phyloP scores from a whole-genome alignment of 1,140 invertebrate species.

The Papilio machaon region DNA sequence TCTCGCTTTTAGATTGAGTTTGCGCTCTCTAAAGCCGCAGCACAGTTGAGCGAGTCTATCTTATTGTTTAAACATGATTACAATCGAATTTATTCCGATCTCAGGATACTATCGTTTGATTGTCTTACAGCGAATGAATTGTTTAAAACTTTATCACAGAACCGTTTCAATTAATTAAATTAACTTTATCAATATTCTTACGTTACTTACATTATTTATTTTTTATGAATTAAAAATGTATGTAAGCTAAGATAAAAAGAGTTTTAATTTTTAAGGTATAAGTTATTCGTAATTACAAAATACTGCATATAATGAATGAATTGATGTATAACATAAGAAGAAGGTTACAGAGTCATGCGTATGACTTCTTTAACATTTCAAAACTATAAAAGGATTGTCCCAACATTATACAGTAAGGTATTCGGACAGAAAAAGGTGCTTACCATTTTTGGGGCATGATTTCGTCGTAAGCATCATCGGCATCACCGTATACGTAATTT shows the following conservation, averaged over 20 bases:
- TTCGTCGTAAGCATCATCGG: background rate
- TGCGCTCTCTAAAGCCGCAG: conserved; percentile 1
- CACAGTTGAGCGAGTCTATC: conserved; percentile 4
- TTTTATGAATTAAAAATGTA: too few species aligned
- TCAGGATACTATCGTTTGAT: background rate
- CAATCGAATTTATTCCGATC: conserved; percentile 1
- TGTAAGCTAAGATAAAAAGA: too few species aligned
- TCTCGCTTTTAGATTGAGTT: conserved; percentile 29
- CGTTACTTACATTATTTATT: too few species aligned
- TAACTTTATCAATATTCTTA: background rate
- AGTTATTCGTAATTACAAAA: too few species aligned
- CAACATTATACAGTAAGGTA: conserved; percentile 14
- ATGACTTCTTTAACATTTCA: background rate
- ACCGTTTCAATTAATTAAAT: background rate
- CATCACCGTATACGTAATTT: background rate
- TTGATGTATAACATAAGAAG: too few species aligned
- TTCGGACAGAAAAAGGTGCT: background rate
- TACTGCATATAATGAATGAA: too few species aligned
- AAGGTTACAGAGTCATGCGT: background rate
- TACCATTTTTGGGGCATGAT: background rate
- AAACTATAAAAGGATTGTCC: conserved; percentile 23
- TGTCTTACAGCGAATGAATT: background rate
- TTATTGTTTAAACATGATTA: conserved; percentile 1
- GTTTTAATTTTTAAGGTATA: too few species aligned
- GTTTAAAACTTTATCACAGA: background rate